Conservation (phyloP, 1,140 invertebrate genomes). For the Listronotus oregonensis region DNA sequence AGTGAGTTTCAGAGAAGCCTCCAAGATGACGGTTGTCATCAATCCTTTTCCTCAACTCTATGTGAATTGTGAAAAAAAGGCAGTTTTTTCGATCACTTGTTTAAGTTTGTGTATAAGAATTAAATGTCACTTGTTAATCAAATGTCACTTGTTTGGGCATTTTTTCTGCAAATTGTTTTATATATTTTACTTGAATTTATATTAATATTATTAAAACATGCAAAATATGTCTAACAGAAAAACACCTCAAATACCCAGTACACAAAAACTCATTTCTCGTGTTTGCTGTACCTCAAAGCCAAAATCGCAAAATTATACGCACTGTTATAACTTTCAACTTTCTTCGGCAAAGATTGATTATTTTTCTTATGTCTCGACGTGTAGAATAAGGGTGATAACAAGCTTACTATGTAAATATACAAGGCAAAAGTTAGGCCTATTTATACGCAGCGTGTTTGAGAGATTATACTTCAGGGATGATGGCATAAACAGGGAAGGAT, state of each 20-base stretch:
- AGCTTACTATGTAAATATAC: slow-evolving; percentile 34
- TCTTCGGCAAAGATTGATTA: slow-evolving; percentile 22
- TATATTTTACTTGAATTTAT: too few relatives aligned
- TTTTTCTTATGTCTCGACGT: slow-evolving; percentile 29
- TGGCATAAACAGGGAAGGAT: slow-evolving; percentile 23
- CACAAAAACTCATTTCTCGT: neutral
- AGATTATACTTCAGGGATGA: slow-evolving; percentile 26
- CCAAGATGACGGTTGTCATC: too few relatives aligned
- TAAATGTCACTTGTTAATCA: too few relatives aligned
- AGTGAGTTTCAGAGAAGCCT: too few relatives aligned
- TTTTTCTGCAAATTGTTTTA: too few relatives aligned
- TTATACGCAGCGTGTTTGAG: slow-evolving; percentile 17
- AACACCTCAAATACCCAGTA: neutral
- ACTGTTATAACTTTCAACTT: slow-evolving; percentile 12
- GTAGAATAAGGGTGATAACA: slow-evolving; percentile 32
- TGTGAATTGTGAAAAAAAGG: too few relatives aligned
- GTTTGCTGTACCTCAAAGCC: neutral
- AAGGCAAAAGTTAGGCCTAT: slow-evolving; percentile 24
- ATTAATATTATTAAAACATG: too few relatives aligned
- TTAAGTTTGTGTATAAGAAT: too few relatives aligned
- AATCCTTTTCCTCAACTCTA: too few relatives aligned
- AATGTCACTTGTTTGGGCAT: too few relatives aligned
- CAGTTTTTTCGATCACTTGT: too few relatives aligned
- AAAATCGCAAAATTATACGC: slow-evolving; percentile 27
- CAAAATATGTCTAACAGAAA: too few relatives aligned